phyloP scores from a whole-genome alignment of 1,140 invertebrate genomes.

The Mactra quadrangularis region DNA sequence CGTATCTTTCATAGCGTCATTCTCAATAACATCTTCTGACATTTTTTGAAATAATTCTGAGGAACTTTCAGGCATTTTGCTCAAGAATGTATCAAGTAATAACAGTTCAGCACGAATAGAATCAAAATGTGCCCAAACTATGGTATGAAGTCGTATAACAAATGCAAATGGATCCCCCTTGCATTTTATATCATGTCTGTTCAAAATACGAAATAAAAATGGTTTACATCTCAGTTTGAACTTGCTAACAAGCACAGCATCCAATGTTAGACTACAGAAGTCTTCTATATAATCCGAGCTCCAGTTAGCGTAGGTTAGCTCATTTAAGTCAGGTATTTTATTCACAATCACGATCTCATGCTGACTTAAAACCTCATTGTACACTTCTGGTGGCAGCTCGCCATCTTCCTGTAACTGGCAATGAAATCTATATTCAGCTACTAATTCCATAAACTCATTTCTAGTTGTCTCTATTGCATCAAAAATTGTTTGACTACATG shows the following conservation, averaged over 20 bases:
- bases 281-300: conserved; percentile 42
- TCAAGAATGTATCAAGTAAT: conserved; percentile 2
- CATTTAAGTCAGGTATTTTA: conserved; percentile 10
- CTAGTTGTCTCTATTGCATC: conserved; percentile 26
- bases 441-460: conserved; percentile 8
- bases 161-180: not conserved
- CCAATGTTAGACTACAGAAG: conserved; percentile 25
- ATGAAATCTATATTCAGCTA: not conserved
- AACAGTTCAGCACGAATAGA: conserved; percentile 10
- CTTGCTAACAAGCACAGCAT: not conserved
- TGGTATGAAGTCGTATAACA: conserved; percentile 6
- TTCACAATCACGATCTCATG: conserved; percentile 1
- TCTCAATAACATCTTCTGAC: no score
- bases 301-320: not conserved
- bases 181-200: not conserved
- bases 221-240: not conserved
- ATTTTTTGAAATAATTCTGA: no score
- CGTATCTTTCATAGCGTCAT: no score
- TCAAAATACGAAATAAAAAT: not conserved
- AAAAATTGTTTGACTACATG: conserved; percentile 28
- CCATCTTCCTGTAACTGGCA: conserved; percentile 13
- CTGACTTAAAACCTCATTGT: conserved; percentile 6
- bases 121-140: conserved; percentile 1
- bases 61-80: not conserved
- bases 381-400: not conserved